Evolutionary conservation across 2,797 vertebrate species (phyloP).

Genomic region (Limosa lapponica): DNA sequence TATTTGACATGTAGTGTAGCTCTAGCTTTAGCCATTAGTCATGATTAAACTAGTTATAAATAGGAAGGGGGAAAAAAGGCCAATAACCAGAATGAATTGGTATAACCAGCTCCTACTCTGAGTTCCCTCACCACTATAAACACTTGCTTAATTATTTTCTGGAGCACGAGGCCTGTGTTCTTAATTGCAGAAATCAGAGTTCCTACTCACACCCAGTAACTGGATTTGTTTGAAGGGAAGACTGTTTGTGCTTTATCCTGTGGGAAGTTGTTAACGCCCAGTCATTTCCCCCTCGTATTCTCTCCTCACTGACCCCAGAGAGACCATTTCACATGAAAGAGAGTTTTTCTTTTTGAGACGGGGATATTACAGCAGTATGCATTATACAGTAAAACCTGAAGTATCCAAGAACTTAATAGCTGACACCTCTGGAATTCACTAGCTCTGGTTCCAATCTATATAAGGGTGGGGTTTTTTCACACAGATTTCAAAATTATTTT

Average conservation of each 20-base stretch:
- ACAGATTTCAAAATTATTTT: background rate
- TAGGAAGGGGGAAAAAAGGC: background rate
- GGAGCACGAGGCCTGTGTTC: background rate
- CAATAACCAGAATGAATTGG: background rate
- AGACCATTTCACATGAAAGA: background rate
- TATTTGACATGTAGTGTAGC: background rate
- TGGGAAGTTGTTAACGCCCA: constrained; percentile 44
- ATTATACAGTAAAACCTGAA: background rate
- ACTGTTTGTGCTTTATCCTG: background rate
- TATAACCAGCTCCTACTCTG: background rate
- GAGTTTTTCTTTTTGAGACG: background rate
- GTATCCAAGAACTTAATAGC: background rate
- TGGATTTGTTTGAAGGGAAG: background rate
- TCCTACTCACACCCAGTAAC: background rate
- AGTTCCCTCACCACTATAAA: background rate
- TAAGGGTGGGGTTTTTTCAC: rapidly evolving
- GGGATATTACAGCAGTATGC: background rate
- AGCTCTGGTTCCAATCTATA: background rate
- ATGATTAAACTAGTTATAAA: background rate
- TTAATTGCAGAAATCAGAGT: background rate
- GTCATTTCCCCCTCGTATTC: background rate
- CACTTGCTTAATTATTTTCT: constrained; percentile 7
- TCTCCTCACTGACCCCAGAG: background rate
- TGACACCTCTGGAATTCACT: background rate
- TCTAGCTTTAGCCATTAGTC: background rate